Evolutionary conservation across 2,113 vertebrate species (phyloP).

Genomic region (Pan paniscus): DNA sequence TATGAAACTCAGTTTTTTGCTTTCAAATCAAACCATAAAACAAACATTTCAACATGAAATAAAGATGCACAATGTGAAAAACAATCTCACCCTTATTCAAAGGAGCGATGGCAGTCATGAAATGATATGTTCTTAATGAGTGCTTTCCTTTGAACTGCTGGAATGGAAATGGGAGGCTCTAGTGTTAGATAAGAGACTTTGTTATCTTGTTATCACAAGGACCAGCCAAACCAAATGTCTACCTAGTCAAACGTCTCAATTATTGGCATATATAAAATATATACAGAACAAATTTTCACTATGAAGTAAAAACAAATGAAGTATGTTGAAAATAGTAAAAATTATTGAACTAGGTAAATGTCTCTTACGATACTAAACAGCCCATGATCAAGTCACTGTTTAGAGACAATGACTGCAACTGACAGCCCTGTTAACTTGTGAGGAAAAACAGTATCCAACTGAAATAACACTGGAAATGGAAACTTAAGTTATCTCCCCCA

Average conservation of each 20-base stretch:
- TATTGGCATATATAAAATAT: not conserved
- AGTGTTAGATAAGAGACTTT: not conserved
- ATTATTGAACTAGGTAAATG: not conserved
- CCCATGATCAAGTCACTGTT: not conserved
- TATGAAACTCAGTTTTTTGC: not conserved
- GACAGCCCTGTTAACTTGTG: not conserved
- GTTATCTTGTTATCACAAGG: not conserved
- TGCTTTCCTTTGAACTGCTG: not conserved
- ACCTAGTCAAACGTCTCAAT: not conserved
- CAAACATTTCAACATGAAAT: slow-evolving; percentile 23
- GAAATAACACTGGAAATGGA: not conserved
- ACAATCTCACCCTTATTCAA: not conserved
- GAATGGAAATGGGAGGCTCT: not conserved
- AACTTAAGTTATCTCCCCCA: not conserved
- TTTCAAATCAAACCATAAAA: slow-evolving; percentile 36
- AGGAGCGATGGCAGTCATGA: not conserved
- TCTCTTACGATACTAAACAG: not conserved
- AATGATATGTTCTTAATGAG: not conserved
- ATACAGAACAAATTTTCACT: not conserved
- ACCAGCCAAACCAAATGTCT: not conserved
- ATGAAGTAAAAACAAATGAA: not conserved
- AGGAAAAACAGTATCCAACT: not conserved
- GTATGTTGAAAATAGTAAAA: not conserved
- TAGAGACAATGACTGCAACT: not conserved
- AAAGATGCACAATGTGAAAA: not conserved